Conservation (phyloP, 2,113 vertebrate genomes). For the cattle (Bos taurus) region DNA sequence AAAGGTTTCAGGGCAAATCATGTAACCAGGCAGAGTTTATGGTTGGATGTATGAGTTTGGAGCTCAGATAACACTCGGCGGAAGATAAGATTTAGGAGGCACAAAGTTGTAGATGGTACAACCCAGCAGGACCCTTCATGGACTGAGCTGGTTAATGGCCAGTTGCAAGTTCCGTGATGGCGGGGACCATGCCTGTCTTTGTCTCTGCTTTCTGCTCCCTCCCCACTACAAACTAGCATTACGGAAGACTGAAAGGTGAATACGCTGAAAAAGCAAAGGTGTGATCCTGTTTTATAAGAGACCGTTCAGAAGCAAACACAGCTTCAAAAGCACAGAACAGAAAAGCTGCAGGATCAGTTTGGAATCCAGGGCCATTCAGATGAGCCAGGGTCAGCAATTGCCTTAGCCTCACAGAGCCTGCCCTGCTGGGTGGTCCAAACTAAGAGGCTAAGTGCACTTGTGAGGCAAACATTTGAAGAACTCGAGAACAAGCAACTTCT, state of each 20-base stretch:
- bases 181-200: not conserved
- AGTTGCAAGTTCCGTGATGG: not conserved
- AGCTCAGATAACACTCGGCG: not conserved
- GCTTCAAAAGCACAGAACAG: not conserved
- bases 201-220: not conserved
- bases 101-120: not conserved
- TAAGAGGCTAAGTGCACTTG: not conserved
- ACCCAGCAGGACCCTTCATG: not conserved
- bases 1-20: not conserved
- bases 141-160: not conserved
- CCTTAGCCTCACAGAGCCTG: not conserved
- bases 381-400: not conserved
- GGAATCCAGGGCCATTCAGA: not conserved
- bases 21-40: not conserved
- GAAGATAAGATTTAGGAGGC: not conserved
- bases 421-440: not conserved
- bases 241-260: not conserved
- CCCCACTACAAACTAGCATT: not conserved
- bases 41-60: not conserved
- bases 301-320: not conserved
- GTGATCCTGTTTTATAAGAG: accelerated
- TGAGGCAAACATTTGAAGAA: not conserved
- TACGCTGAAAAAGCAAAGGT: not conserved
- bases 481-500: not conserved
- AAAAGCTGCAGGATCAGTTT: not conserved